Percentiles rank a stretch among this genome's conserved stretches.
These are phyloP conservation scores for Perizoma flavofasciatum DNA, from an alignment of 2,888 invertebrate genomes.

Conservation along the genomic window DNA sequence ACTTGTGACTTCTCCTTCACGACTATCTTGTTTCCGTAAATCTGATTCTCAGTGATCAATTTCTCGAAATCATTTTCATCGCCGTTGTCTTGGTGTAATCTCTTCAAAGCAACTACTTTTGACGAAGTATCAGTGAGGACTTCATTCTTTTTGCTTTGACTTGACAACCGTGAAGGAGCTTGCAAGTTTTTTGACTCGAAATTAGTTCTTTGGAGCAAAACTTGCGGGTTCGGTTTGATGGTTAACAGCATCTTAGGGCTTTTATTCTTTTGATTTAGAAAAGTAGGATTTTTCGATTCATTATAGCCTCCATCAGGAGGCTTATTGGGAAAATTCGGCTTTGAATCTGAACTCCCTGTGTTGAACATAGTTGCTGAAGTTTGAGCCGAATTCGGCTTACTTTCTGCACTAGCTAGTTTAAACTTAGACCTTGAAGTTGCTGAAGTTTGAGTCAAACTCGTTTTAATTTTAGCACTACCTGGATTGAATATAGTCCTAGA, in stretches of 20 bases:
- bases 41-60: constrained; percentile 82
- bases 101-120: constrained; percentile 77
- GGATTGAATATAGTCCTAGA: constrained; percentile 3
- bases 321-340: constrained; percentile 57
- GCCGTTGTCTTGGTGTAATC: constrained; percentile 75
- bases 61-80: constrained; percentile 83
- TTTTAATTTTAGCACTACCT: constrained; percentile 43
- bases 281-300: constrained; percentile 71
- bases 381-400: constrained; percentile 35
- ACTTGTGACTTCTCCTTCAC: constrained; percentile 81
- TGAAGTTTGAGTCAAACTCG: constrained; percentile 35
- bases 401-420: constrained; percentile 33
- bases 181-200: constrained; percentile 77
- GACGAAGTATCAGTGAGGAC: constrained; percentile 61
- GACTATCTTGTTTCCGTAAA: constrained; percentile 82
- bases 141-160: constrained; percentile 71
- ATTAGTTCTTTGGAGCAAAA: constrained; percentile 66
- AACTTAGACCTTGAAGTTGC: constrained; percentile 4
- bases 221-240: constrained; percentile 70
- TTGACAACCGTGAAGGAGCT: constrained; percentile 78
- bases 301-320: constrained; percentile 55
- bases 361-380: constrained; percentile 4
- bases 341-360: constrained; percentile 36
- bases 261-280: constrained; percentile 63
- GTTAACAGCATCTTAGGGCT: constrained; percentile 72